Evolutionary conservation across 2,888 invertebrate genomes (phyloP).

Genomic region (Allolobophora icterica): DNA sequence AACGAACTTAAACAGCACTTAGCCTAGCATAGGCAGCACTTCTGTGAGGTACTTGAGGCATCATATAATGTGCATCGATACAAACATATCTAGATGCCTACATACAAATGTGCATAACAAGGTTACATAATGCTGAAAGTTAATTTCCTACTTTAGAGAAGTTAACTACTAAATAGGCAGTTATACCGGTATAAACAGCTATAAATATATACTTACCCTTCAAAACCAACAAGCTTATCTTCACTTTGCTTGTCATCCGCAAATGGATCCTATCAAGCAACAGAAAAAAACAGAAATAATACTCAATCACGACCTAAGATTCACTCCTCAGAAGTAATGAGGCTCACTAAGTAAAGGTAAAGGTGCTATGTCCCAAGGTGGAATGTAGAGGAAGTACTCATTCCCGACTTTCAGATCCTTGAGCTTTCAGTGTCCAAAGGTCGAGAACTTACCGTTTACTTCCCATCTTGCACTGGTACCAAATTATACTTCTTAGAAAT

Average conservation of each 20-base stretch:
- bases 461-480: too few species aligned
- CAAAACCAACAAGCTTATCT: conserved; percentile 45
- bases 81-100: too few species aligned
- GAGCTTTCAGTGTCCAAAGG: too few species aligned
- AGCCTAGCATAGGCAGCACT: background rate
- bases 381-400: too few species aligned
- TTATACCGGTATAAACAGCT: background rate
- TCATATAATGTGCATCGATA: background rate
- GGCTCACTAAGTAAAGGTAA: too few species aligned
- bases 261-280: conserved; percentile 47
- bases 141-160: background rate
- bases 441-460: too few species aligned
- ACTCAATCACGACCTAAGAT: background rate
- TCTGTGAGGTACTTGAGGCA: background rate
- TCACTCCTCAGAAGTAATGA: background rate
- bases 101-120: background rate
- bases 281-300: background rate
- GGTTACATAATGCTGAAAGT: background rate
- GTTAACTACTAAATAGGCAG: background rate
- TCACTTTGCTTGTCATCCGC: conserved; percentile 46
- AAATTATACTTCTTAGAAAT: too few species aligned
- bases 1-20: too few species aligned
- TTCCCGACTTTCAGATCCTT: too few species aligned
- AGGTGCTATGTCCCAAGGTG: too few species aligned
- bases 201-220: conserved; percentile 38